A percentile compares a stretch with the other conserved stretches of the same genome.
These are phyloP conservation scores for Drosophila villosipedis DNA, from an alignment of 2,888 invertebrate genomes.

Conservation along the genomic window DNA sequence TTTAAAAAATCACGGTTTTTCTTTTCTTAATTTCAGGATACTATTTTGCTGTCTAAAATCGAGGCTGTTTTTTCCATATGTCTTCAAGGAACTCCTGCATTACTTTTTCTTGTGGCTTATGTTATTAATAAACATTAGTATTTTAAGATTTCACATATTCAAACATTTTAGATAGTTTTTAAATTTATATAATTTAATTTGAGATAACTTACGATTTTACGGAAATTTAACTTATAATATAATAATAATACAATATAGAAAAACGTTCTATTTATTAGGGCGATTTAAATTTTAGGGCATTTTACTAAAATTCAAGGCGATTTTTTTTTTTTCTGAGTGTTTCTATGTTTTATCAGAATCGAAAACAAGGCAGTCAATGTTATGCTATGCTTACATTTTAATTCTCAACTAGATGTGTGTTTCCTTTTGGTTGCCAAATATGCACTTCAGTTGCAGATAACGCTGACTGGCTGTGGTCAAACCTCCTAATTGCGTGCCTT, in stretches of 20 bases:
- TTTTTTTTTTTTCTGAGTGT: background rate
- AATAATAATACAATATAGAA: no score
- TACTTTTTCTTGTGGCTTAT: background rate
- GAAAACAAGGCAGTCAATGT: background rate
- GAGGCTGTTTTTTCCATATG: background rate
- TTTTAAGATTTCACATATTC: no score
- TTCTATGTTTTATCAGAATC: background rate
- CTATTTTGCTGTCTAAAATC: background rate
- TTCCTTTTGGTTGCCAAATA: constrained; percentile 21
- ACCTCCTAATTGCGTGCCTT: constrained; percentile 56
- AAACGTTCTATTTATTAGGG: background rate
- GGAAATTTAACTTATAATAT: no score
- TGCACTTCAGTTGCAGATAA: constrained; percentile 34
- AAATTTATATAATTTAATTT: no score
- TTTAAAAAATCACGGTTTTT: background rate
- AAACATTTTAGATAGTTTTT: no score
- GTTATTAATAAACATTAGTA: no score
- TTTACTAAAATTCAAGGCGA: background rate
- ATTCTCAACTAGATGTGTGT: constrained; percentile 1
- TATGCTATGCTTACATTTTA: background rate
- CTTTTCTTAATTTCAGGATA: background rate
- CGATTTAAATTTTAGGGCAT: background rate
- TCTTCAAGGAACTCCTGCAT: background rate
- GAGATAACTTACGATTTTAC: no score
- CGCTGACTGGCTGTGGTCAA: constrained; percentile 46